These are phyloP conservation scores for Etheostoma nigrum DNA, from an alignment of 2,797 vertebrate genomes.

Conservation along the genomic window DNA sequence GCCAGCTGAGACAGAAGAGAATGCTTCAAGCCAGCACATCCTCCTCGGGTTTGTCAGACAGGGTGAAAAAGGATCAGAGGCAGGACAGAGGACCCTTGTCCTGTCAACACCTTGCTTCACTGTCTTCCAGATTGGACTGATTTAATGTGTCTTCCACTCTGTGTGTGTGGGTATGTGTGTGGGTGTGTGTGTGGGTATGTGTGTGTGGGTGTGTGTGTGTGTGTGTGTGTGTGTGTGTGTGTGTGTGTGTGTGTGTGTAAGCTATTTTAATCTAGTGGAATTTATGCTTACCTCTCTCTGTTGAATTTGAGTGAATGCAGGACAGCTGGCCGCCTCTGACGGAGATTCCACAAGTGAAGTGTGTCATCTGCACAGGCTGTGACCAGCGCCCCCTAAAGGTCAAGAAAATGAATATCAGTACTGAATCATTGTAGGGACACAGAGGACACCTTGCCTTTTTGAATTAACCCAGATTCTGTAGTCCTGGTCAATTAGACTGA, in stretches of 20 bases:
- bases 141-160: constrained; percentile 20
- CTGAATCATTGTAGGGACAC: not conserved
- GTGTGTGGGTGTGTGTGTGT: not conserved
- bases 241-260: not conserved
- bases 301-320: constrained; percentile 99
- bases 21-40: constrained; percentile 3
- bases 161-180: not conserved
- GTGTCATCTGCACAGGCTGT: constrained; percentile 96
- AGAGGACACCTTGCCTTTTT: not conserved
- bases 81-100: constrained; percentile 5
- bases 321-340: constrained; percentile 95
- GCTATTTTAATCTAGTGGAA: not conserved
- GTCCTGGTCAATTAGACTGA: not conserved
- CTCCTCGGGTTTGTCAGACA: constrained; percentile 25
- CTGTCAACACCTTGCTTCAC: constrained; percentile 15
- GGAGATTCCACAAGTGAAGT: constrained; percentile 97
- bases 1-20: constrained; percentile 12
- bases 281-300: constrained; percentile 91
- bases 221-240: not conserved
- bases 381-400: constrained; percentile 93
- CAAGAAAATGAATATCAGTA: not conserved
- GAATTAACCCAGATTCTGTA: not conserved
- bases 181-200: not conserved
- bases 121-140: constrained; percentile 12
- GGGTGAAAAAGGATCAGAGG: constrained; percentile 21